phyloP scores from a whole-genome alignment of 2,888 invertebrate species.

The Desoria tigrina region DNA sequence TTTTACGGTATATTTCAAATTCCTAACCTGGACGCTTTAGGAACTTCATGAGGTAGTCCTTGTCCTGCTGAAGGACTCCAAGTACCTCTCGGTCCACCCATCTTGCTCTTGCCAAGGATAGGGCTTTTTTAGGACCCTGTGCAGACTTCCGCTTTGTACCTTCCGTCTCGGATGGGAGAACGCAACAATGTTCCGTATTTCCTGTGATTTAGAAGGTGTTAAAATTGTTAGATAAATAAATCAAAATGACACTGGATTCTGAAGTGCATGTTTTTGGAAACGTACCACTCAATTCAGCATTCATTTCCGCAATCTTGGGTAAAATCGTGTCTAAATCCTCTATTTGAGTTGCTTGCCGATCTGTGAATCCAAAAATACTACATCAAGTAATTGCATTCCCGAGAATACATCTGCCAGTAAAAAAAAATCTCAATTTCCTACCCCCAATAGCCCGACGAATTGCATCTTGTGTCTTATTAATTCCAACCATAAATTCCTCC shows the following conservation, averaged over 20 bases:
- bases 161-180: conserved; percentile 42
- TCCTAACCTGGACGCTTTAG: conserved; percentile 39
- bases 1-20: too few species aligned
- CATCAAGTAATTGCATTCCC: background rate
- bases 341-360: conserved; percentile 49
- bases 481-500: conserved; percentile 70
- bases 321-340: conserved; percentile 50
- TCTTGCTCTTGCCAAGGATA: conserved; percentile 25
- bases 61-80: conserved; percentile 47
- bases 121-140: conserved; percentile 26
- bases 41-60: conserved; percentile 49
- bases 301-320: conserved; percentile 47
- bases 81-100: conserved; percentile 52
- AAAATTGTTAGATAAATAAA: background rate
- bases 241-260: background rate
- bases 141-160: conserved; percentile 32
- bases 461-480: conserved; percentile 90
- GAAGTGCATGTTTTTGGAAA: background rate
- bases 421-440: conserved; percentile 32
- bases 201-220: conserved; percentile 31
- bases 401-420: background rate
- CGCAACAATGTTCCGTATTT: conserved; percentile 50
- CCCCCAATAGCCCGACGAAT: conserved; percentile 85
- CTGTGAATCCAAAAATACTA: conserved; percentile 15
- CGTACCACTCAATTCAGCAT: conserved; percentile 31